A percentile compares a stretch with the other conserved stretches of the same genome.
These are phyloP conservation scores for Troglohyphantes excavatus DNA, from an alignment of 2,888 invertebrate species.

Conservation along the genomic window DNA sequence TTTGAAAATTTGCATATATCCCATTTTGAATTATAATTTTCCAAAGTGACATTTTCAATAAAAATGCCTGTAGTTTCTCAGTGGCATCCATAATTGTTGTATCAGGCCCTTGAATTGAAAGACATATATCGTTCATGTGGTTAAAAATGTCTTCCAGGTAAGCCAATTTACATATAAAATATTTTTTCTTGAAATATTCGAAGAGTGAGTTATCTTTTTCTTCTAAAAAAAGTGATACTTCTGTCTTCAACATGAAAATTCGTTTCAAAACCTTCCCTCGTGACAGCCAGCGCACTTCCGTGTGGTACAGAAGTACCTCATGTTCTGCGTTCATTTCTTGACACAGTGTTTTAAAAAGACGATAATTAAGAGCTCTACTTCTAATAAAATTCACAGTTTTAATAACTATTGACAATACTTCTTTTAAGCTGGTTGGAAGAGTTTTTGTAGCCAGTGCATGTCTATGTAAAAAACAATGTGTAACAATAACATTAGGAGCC, in stretches of 20 bases:
- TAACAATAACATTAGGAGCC: too few relatives aligned
- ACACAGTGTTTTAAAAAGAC: conserved; percentile 67
- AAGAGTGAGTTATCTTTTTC: conserved; percentile 69
- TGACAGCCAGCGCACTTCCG: conserved; percentile 66
- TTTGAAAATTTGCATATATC: conserved; percentile 61
- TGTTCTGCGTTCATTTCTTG: conserved; percentile 63
- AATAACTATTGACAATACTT: conserved; percentile 66
- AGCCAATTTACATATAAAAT: conserved; percentile 72
- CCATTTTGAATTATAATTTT: conserved; percentile 67
- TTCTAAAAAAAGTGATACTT: conserved; percentile 69
- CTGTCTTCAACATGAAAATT: conserved; percentile 71
- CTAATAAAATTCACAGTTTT: conserved; percentile 64
- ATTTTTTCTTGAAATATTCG: conserved; percentile 70
- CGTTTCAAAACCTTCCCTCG: conserved; percentile 67
- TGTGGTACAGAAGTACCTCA: conserved; percentile 61
- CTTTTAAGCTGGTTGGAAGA: conserved; percentile 68
- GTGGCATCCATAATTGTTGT: conserved; percentile 71
- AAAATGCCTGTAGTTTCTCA: conserved; percentile 67
- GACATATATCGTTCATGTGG: conserved; percentile 70
- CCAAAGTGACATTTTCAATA: conserved; percentile 65
- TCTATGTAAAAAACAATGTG: conserved; percentile 63
- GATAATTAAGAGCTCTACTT: conserved; percentile 64
- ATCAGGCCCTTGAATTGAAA: conserved; percentile 72
- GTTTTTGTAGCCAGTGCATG: conserved; percentile 67
- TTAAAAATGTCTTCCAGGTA: conserved; percentile 71